These are phyloP conservation scores for Diachasmimorpha longicaudata DNA, from an alignment of 1,140 invertebrate genomes.

Conservation along the genomic window DNA sequence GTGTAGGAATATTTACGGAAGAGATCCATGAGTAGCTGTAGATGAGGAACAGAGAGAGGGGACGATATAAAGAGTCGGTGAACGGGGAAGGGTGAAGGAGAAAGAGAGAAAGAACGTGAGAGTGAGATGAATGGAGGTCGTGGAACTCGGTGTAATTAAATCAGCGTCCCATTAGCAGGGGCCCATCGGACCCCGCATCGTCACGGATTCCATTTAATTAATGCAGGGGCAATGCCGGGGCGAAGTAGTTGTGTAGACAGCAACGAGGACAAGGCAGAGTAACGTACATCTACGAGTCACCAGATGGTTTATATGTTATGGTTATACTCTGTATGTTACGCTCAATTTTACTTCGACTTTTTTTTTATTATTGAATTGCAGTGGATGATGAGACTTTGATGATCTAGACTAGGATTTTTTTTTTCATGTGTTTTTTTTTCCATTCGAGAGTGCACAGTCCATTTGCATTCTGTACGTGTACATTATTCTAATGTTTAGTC, in stretches of 20 bases:
- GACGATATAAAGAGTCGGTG: neutral
- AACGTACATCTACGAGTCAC: neutral
- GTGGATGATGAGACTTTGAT: too few relatives aligned
- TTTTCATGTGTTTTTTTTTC: too few relatives aligned
- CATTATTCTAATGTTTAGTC: too few relatives aligned
- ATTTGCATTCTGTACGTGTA: too few relatives aligned
- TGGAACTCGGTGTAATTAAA: conserved; percentile 46
- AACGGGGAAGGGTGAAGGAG: neutral
- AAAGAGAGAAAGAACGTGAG: neutral
- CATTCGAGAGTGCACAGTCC: too few relatives aligned
- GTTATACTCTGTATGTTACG: neutral
- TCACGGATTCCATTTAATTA: conserved; percentile 52
- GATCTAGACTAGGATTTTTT: too few relatives aligned
- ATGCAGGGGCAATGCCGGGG: conserved; percentile 45
- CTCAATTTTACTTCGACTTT: neutral
- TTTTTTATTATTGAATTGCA: neutral
- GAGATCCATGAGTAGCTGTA: neutral
- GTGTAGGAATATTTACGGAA: conserved; percentile 1
- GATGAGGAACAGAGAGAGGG: neutral
- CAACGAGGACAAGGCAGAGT: conserved; percentile 29
- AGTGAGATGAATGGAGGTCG: neutral
- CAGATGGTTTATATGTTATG: neutral
- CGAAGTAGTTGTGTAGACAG: conserved; percentile 22
- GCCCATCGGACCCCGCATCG: conserved; percentile 37
- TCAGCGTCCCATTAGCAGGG: conserved; percentile 45